Evolutionary conservation across 2,888 invertebrate species (phyloP).

Genomic region (Thalpophila matura): DNA sequence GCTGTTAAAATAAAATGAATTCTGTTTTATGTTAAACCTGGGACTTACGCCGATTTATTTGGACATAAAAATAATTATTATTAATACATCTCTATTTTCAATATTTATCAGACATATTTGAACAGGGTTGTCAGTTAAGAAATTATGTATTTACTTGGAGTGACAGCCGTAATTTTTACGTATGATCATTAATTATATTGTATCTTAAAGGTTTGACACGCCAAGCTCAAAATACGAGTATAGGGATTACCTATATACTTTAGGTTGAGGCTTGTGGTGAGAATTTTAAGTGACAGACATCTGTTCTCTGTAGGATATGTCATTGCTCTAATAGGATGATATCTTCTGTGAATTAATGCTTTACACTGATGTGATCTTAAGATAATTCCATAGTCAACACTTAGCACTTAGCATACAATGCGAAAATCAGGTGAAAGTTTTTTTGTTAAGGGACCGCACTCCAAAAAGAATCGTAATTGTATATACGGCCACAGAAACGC

Average conservation of each 20-base stretch:
- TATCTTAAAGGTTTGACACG: not conserved
- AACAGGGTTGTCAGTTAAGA: constrained; percentile 14
- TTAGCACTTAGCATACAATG: too few species aligned
- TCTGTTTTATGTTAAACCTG: not conserved
- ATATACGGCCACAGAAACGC: not conserved
- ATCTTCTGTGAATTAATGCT: too few species aligned
- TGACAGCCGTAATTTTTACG: constrained; percentile 4
- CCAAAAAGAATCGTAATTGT: not conserved
- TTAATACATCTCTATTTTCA: constrained; percentile 6
- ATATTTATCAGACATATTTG: constrained; percentile 2
- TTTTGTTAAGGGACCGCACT: not conserved
- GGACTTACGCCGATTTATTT: not conserved
- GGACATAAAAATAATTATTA: not conserved
- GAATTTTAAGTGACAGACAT: too few species aligned
- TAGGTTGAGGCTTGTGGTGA: too few species aligned
- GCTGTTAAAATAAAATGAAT: constrained; percentile 3
- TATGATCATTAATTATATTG: not conserved
- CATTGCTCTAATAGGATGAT: too few species aligned
- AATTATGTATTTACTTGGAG: not conserved
- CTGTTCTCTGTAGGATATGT: too few species aligned
- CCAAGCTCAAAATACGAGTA: not conserved
- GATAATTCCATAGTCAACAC: too few species aligned
- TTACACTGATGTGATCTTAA: too few species aligned
- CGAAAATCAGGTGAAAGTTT: too few species aligned
- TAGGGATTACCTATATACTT: too few species aligned